Conservation (phyloP, 2,888 invertebrate genomes). For the Archips crataeganus region DNA sequence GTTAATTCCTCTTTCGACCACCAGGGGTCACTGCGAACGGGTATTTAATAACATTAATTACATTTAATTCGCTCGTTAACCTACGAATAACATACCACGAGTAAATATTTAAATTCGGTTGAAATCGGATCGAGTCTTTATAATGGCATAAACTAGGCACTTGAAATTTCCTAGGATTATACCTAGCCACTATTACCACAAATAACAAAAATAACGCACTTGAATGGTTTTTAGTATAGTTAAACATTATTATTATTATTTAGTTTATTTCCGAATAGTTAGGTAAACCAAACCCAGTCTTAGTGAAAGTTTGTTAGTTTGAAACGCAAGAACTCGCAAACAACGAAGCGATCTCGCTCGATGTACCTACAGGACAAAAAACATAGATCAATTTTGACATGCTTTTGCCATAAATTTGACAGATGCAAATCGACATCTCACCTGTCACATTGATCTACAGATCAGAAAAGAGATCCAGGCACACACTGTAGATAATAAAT, state of each 20-base stretch:
- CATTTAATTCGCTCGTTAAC: slow-evolving; percentile 15
- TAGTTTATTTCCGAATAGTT: neutral
- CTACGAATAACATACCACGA: slow-evolving; percentile 14
- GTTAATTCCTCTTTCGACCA: neutral
- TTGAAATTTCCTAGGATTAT: no score
- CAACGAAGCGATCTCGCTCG: slow-evolving; percentile 54
- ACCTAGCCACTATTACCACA: no score
- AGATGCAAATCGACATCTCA: slow-evolving; percentile 60
- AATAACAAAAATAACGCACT: no score
- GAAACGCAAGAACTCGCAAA: slow-evolving; percentile 67
- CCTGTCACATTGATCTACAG: slow-evolving; percentile 58
- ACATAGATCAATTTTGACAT: slow-evolving; percentile 44
- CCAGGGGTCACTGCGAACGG: slow-evolving; percentile 15
- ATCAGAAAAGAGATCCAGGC: slow-evolving; percentile 50
- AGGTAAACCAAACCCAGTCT: slow-evolving; percentile 33
- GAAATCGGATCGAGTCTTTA: no score
- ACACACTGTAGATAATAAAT: neutral
- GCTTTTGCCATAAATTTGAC: slow-evolving; percentile 45
- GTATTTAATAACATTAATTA: slow-evolving; percentile 26
- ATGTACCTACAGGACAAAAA: slow-evolving; percentile 68
- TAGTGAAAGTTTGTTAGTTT: slow-evolving; percentile 53
- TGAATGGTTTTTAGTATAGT: neutral
- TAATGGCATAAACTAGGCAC: no score
- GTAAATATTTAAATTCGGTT: no score
- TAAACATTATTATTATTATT: no score